Base-by-base conservation (phyloP, 2,797 vertebrate genomes). In the Megalops cyprinoides region DNA sequence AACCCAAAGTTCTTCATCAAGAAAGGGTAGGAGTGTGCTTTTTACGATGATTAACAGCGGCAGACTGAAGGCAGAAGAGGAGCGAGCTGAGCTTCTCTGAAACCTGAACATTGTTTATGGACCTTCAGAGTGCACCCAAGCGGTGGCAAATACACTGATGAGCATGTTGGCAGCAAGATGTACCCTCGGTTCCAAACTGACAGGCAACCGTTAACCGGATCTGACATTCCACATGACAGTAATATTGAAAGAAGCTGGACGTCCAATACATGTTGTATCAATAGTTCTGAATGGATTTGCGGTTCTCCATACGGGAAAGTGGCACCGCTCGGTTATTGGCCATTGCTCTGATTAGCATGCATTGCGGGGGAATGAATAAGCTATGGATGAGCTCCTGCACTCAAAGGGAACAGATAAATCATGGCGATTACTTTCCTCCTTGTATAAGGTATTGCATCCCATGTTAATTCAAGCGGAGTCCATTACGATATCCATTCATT, bases 341-440 rank as follows among this genome's bases (percentile, higher is more conserved):
- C 28, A n/a, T 14, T 3, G 51, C 14, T 37, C 37, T 69, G n/a
- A 79, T 79, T 74, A 74, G 78, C 25, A 79, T 79, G 78, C 51
- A 42, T 53, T 42, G 37, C 25, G 25, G 73, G 2, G 1, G 37
- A 37, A 15, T 9, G 65, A 79, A 79, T 56, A n/a, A 56, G 49
- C 44, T n/a, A 56, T 48, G 49, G 46, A 55, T 37, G 62, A 79
- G 67, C 62, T 73, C 34, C 28, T 25, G 44, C 48, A 49, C 28
- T 25, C 28, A n/a, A 31, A n/a, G n/a, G 25, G 5, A 18, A 2
- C 56, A 25, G 37, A 74, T 71, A 79, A 79, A 79, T 73, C 48
- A 73, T 49, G 8, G n/a, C 51, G 39, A 58, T 34, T 28, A 15
- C 23, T 12, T 18, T 37, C 37, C 51, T 37, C n/a, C 4, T 0